A percentile compares a stretch with the other conserved stretches of the same genome.
Conservation (phyloP, 2,888 invertebrate species). For the Tricholauxania praeusta region DNA sequence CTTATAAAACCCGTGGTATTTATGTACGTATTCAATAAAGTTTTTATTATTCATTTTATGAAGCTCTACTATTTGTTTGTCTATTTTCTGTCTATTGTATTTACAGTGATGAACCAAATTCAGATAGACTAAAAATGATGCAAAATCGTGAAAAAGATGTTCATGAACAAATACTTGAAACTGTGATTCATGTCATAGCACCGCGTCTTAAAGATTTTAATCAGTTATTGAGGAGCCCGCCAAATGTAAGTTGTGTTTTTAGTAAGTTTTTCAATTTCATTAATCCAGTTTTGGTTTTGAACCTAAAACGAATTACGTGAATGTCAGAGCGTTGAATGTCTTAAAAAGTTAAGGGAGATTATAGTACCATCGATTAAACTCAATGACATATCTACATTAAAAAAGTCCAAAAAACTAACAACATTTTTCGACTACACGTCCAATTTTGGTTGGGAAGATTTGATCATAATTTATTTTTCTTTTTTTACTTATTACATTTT, state of each 20-base stretch:
- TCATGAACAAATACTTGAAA: slow-evolving; percentile 73
- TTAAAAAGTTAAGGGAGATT: no score
- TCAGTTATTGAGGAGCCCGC: slow-evolving; percentile 75
- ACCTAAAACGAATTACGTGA: no score
- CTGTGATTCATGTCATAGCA: slow-evolving; percentile 74
- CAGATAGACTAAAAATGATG: slow-evolving; percentile 60
- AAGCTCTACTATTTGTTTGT: neutral
- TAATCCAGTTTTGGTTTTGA: no score
- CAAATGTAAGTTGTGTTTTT: slow-evolving; percentile 71
- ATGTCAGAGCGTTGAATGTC: no score
- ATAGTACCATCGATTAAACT: no score
- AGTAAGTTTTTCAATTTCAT: no score
- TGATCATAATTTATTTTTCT: no score
- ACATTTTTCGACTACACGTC: no score
- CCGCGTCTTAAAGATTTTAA: slow-evolving; percentile 79
- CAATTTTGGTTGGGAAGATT: no score
- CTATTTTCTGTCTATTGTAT: neutral
- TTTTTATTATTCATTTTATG: neutral
- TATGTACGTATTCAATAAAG: slow-evolving; percentile 54
- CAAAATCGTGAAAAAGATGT: slow-evolving; percentile 71
- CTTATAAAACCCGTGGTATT: slow-evolving; percentile 70
- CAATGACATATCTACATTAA: no score
- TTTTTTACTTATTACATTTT: neutral
- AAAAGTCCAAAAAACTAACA: no score
- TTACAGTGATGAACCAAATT: slow-evolving; percentile 65